Percentiles rank a stretch among this genome's conserved stretches.
These are phyloP conservation scores for Muscicapa striata DNA, from an alignment of 2,797 vertebrate genomes.

Conservation along the genomic window DNA sequence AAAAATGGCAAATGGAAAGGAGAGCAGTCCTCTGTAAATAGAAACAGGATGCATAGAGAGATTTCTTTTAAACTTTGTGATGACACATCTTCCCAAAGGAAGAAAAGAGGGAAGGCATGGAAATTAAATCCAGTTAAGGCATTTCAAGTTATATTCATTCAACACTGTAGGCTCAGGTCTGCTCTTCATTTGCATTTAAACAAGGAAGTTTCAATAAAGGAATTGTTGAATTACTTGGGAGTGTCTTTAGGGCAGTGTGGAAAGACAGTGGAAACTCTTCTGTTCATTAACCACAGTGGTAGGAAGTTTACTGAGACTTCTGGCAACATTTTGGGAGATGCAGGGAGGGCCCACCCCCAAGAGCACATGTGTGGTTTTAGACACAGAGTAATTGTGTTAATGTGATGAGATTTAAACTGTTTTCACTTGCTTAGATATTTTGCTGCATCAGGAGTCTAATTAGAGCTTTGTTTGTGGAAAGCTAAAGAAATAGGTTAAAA, in stretches of 20 bases:
- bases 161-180: background rate
- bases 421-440: background rate
- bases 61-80: background rate
- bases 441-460: background rate
- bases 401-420: background rate
- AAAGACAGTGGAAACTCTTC: background rate
- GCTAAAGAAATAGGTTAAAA: background rate
- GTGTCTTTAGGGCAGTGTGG: background rate
- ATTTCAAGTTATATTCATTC: background rate
- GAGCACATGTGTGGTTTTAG: background rate
- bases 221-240: constrained; percentile 43
- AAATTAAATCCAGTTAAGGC: background rate
- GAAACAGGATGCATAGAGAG: background rate
- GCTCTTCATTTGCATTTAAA: constrained; percentile 49
- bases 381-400: background rate
- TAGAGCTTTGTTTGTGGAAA: background rate
- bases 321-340: background rate
- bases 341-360: background rate
- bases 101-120: background rate
- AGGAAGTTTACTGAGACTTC: background rate
- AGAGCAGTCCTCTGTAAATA: background rate
- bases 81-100: background rate
- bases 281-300: background rate
- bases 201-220: constrained; percentile 53
- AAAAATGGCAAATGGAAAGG: background rate